Evolutionary conservation across 2,113 vertebrate genomes (phyloP).

Genomic region (Suricata suricatta): DNA sequence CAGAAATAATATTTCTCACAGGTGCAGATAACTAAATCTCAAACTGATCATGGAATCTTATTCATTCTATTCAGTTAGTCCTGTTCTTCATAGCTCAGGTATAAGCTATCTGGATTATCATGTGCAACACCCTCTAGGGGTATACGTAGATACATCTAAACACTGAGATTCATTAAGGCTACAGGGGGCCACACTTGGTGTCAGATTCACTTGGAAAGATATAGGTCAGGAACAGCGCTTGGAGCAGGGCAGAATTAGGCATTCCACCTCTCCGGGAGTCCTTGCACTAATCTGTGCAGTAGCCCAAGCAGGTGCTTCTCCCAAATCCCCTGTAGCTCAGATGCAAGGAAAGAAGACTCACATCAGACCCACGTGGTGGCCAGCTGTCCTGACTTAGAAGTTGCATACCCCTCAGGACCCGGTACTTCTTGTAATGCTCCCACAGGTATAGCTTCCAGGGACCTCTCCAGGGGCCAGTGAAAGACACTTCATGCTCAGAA

Average conservation of each 20-base stretch:
- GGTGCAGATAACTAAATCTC: not conserved
- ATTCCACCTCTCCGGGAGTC: not conserved
- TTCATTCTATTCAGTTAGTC: not conserved
- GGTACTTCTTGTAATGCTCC: not conserved
- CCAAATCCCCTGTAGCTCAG: not conserved
- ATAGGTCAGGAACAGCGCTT: not conserved
- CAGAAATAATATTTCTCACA: not conserved
- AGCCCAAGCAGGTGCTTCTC: not conserved
- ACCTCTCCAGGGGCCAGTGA: not conserved
- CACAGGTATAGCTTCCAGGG: not conserved
- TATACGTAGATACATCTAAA: not conserved
- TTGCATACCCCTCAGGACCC: not conserved
- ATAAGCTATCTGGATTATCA: not conserved
- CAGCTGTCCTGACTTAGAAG: not conserved
- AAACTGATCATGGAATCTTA: not conserved
- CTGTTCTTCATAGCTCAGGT: not conserved
- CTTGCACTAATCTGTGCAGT: not conserved
- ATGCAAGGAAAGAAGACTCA: not conserved
- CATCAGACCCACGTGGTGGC: not conserved
- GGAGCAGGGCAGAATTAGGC: not conserved
- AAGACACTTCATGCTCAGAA: not conserved
- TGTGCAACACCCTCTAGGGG: not conserved
- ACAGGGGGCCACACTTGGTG: not conserved
- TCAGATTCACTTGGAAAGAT: not conserved
- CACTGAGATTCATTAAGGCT: not conserved